Conservation (phyloP, 1,140 invertebrate species). For the Ceratitis capitata region DNA sequence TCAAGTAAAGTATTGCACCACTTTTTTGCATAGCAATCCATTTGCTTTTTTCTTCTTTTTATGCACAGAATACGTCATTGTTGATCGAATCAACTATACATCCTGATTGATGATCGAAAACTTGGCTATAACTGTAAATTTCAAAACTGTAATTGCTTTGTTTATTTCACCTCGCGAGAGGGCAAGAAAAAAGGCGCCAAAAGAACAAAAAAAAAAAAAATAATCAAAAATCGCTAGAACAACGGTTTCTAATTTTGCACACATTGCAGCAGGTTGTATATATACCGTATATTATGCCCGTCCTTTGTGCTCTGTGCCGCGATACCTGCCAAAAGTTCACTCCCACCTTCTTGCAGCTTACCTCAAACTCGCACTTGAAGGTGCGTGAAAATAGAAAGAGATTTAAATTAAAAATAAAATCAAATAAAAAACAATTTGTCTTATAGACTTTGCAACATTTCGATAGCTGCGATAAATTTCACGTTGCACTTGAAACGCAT, state of each 20-base stretch:
- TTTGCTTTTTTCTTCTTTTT: no score
- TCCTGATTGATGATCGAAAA: not conserved
- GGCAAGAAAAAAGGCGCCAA: not conserved
- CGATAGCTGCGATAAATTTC: not conserved
- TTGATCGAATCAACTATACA: not conserved
- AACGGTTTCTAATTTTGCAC: not conserved
- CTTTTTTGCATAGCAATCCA: no score
- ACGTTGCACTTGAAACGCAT: slow-evolving; percentile 19
- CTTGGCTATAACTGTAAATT: not conserved
- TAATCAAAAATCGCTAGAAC: no score
- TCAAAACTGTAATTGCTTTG: not conserved
- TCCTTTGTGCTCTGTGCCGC: no score
- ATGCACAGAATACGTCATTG: no score
- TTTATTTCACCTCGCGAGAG: not conserved
- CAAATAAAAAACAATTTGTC: not conserved
- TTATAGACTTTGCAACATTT: not conserved
- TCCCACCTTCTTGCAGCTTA: not conserved
- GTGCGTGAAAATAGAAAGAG: not conserved
- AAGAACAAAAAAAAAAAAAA: no score
- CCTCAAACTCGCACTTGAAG: not conserved
- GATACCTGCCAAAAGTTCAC: not conserved
- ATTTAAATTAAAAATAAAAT: not conserved
- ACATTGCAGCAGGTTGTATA: not conserved
- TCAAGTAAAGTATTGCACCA: no score
- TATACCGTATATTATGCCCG: not conserved